Evolutionary conservation across 2,888 invertebrate genomes (phyloP).

Genomic region (Morpho helenor): DNA sequence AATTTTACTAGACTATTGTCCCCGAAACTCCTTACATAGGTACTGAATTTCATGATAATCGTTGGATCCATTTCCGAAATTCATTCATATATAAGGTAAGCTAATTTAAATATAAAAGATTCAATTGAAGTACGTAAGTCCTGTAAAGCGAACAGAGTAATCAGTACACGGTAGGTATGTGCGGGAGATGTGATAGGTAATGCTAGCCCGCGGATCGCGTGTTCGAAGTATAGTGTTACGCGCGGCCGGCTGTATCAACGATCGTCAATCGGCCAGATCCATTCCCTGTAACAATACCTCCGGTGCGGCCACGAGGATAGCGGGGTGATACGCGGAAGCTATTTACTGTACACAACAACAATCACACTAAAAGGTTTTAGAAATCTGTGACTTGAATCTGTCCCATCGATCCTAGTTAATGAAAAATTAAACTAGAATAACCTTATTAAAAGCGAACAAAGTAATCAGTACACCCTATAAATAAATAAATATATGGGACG

Average conservation of each 20-base stretch:
- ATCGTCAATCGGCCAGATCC: slow-evolving; percentile 74
- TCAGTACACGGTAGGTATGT: slow-evolving; percentile 26
- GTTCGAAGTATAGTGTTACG: slow-evolving; percentile 68
- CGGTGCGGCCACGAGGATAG: slow-evolving; percentile 39
- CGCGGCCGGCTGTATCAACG: slow-evolving; percentile 75
- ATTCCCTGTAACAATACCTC: slow-evolving; percentile 77
- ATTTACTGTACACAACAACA: background rate
- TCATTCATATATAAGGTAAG: too few species aligned
- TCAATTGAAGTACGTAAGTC: background rate
- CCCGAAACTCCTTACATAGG: too few species aligned
- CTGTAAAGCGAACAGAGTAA: slow-evolving; percentile 18
- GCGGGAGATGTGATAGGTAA: slow-evolving; percentile 66
- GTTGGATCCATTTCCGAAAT: too few species aligned
- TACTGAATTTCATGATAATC: too few species aligned
- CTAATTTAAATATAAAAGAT: background rate
- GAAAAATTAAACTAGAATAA: too few species aligned
- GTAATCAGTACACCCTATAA: too few species aligned
- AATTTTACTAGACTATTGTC: too few species aligned
- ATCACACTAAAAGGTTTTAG: too few species aligned
- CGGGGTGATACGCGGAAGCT: slow-evolving; percentile 25
- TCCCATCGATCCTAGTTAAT: too few species aligned
- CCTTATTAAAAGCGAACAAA: too few species aligned
- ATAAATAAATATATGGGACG: too few species aligned
- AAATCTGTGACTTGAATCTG: too few species aligned
- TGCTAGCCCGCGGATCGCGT: slow-evolving; percentile 73